These are phyloP conservation scores for Lymantria dispar DNA, from an alignment of 2,888 invertebrate species.

Conservation along the genomic window DNA sequence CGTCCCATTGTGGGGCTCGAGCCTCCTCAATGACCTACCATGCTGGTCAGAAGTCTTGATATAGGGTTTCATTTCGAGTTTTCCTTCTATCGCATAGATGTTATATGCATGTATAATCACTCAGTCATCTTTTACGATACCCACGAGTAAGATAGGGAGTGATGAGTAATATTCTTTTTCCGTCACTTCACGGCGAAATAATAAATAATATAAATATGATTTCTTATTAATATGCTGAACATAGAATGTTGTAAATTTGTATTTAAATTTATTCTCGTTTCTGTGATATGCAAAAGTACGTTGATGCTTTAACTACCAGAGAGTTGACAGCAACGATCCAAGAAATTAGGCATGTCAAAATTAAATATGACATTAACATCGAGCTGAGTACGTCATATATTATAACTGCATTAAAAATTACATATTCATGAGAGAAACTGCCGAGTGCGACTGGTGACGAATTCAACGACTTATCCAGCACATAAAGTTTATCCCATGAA, in stretches of 20 bases:
- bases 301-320: conserved; percentile 3
- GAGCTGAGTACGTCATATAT: conserved; percentile 44
- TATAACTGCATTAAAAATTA: conserved; percentile 74
- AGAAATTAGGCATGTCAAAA: conserved; percentile 52
- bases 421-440: conserved; percentile 76
- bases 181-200: no score
- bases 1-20: no score
- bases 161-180: no score
- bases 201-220: no score
- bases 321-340: conserved; percentile 38
- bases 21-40: no score
- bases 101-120: no score
- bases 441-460: conserved; percentile 62
- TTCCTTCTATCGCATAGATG: no score
- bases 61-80: no score
- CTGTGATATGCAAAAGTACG: conserved; percentile 2
- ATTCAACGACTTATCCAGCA: conserved; percentile 58
- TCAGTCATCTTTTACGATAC: no score
- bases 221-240: neutral
- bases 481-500: conserved; percentile 61
- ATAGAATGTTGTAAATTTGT: neutral
- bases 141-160: no score
- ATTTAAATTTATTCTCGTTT: neutral
- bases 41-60: no score
- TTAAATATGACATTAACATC: conserved; percentile 57